Base-by-base conservation (phyloP, 1,140 invertebrate genomes). In the Zaprionus africanus region DNA sequence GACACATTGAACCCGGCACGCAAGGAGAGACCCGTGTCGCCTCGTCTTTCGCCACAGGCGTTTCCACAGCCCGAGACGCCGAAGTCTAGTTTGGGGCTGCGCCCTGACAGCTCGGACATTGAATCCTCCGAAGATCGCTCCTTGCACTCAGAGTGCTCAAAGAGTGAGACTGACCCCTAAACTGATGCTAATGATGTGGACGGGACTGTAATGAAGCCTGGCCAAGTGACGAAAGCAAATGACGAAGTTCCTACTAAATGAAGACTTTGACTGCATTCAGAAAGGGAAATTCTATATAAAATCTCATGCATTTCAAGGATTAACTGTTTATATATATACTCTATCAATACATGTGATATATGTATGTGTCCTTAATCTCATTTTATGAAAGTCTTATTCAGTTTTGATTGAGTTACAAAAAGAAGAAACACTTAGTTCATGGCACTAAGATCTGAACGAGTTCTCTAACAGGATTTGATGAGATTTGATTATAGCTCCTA, bases 1-100 rank as follows among this genome's bases (percentile, higher is more conserved):
- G 95, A 95, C 56, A 93, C 94, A 24, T 95, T 96, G 92, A 99
- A 99, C 94, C 95, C 96, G 58, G 96, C 98, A 22, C 94, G 96
- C 54, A 98, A 98, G 92, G 95, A 97, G 85, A 94, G 96, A 51
- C 97, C 97, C 1, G 93, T 94, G 41, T 96, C 97, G 31, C 97
- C 97, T 4, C 82, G 79, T n/a, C 66, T 93, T 0, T 56, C 79
- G 1, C 28, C 85, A 6, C 65, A 79, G 11, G 36, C n/a, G 9
- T 5, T 69, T 36, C 17, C 63, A 22, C 34, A 19, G 15, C 60
- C n/a, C 12, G 62, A 56, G 5, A 70, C 78, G 17, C 70, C 81
- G 49, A 17, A 28, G 1, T 59, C 79, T 3, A 5, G 19, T 5
- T 7, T 64, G 5, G 7, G 67, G 57, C 26, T 34, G 6, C 76